Percentiles rank a stretch among this genome's conserved stretches.
phyloP scores from a whole-genome alignment of 2,888 invertebrate genomes.

The Agrotis clavis region DNA sequence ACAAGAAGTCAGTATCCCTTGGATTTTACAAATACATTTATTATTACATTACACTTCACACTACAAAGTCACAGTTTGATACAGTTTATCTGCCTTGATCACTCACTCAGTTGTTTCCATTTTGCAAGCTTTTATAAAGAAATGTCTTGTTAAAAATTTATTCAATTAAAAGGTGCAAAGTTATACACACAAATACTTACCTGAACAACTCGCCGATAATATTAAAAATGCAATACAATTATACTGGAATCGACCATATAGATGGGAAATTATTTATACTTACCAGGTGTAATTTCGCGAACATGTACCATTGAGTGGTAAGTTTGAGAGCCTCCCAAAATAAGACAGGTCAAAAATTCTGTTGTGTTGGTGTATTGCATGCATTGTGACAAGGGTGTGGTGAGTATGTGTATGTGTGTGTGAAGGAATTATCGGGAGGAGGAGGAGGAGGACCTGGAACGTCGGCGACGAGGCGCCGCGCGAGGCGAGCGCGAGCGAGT shows the following conservation, averaged over 20 bases:
- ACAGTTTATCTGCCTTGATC: slow-evolving; percentile 78
- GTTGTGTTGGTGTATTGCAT: slow-evolving; percentile 52
- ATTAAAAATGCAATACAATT: slow-evolving; percentile 40
- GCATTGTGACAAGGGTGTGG: slow-evolving; percentile 52
- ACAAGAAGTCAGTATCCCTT: slow-evolving; percentile 64
- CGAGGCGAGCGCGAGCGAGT: slow-evolving; percentile 92
- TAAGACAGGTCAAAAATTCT: slow-evolving; percentile 36
- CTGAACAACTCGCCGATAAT: slow-evolving; percentile 58
- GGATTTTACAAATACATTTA: slow-evolving; percentile 75
- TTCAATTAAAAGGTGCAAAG: slow-evolving; percentile 54
- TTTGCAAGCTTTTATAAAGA: slow-evolving; percentile 89
- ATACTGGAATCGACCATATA: slow-evolving; percentile 35
- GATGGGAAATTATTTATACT: slow-evolving; percentile 71
- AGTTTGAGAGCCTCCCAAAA: slow-evolving; percentile 47
- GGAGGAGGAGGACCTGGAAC: slow-evolving; percentile 94
- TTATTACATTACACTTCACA: slow-evolving; percentile 81
- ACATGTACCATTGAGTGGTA: slow-evolving; percentile 61
- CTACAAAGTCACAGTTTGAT: slow-evolving; percentile 71
- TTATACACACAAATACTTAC: slow-evolving; percentile 72
- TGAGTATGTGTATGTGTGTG: slow-evolving; percentile 55
- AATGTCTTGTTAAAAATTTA: slow-evolving; percentile 75
- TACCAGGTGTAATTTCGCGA: slow-evolving; percentile 71
- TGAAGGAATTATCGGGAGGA: slow-evolving; percentile 91
- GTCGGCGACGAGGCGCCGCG: slow-evolving; percentile 92
- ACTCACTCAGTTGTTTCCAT: slow-evolving; percentile 85